Conservation (phyloP, 2,113 vertebrate genomes). For the Tragelaphus buxtoni region DNA sequence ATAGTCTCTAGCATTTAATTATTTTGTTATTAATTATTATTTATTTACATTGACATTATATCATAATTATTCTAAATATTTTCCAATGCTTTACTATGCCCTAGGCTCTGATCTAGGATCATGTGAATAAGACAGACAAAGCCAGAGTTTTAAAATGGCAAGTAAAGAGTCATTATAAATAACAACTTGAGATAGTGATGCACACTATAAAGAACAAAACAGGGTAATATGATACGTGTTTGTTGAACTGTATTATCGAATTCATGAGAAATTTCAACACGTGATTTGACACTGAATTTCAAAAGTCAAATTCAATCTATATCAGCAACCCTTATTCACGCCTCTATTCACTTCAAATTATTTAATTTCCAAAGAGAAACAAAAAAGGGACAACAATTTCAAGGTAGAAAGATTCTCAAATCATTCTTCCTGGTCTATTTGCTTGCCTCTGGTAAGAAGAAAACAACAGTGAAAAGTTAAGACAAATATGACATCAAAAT, state of each 20-base stretch:
- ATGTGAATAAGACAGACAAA: not conserved
- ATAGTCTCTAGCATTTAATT: not conserved
- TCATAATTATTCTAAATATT: not conserved
- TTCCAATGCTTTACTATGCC: not conserved
- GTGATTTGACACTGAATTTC: constrained; percentile 19
- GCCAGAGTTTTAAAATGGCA: not conserved
- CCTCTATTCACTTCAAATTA: not conserved
- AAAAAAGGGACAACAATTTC: constrained; percentile 40
- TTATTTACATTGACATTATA: not conserved
- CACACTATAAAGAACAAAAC: not conserved
- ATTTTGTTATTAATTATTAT: not conserved
- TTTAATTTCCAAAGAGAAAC: constrained; percentile 32
- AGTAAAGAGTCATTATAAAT: not conserved
- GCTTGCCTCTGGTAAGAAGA: not conserved
- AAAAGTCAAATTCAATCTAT: not conserved
- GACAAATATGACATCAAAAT: constrained; percentile 11
- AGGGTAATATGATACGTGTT: not conserved
- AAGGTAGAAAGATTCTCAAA: not conserved
- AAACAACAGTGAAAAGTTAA: constrained; percentile 29
- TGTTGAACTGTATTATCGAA: not conserved
- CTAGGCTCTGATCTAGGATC: not conserved
- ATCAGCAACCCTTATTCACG: not conserved
- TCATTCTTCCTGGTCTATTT: not conserved
- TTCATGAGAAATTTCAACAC: not conserved
- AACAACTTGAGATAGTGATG: not conserved